A percentile compares a stretch with the other conserved stretches of the same genome.
These are phyloP conservation scores for Apis cerana DNA, from an alignment of 1,140 invertebrate genomes.

Conservation along the genomic window DNA sequence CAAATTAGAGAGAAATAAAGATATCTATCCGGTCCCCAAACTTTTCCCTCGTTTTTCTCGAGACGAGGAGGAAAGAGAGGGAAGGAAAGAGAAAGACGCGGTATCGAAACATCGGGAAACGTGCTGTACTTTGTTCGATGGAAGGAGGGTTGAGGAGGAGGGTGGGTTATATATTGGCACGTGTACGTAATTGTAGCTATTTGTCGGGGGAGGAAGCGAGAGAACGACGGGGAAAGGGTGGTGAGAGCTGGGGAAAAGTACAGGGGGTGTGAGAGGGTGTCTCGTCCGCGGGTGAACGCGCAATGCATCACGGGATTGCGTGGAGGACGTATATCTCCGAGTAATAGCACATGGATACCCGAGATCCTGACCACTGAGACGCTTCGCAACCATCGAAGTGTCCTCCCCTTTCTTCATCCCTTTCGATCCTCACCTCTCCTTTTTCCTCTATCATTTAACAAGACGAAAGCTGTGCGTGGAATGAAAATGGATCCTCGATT, in stretches of 20 bases:
- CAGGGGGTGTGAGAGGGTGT: slow-evolving; percentile 56
- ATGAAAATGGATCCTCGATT: too few species aligned
- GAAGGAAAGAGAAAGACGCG: not conserved
- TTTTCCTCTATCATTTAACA: slow-evolving; percentile 23
- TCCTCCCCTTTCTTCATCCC: slow-evolving; percentile 41
- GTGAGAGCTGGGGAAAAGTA: slow-evolving; percentile 39
- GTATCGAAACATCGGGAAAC: not conserved
- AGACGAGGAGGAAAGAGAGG: not conserved
- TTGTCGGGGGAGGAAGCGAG: slow-evolving; percentile 68
- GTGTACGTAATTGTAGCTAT: slow-evolving; percentile 76
- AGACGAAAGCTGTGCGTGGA: too few species aligned
- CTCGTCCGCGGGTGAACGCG: slow-evolving; percentile 69
- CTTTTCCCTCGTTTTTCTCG: too few species aligned
- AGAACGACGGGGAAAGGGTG: slow-evolving; percentile 47
- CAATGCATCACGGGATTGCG: slow-evolving; percentile 77
- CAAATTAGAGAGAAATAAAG: too few species aligned
- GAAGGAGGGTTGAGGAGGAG: slow-evolving; percentile 14
- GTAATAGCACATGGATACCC: slow-evolving; percentile 65
- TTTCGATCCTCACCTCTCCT: slow-evolving; percentile 18
- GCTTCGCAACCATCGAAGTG: slow-evolving; percentile 57
- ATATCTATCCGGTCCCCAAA: too few species aligned
- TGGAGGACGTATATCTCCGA: slow-evolving; percentile 73
- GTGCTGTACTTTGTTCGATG: not conserved
- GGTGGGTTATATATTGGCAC: slow-evolving; percentile 72
- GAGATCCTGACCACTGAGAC: too few species aligned